Evolutionary conservation across 2,113 vertebrate genomes (phyloP), one percentile per base, ranked within the genome.

Genomic region (Cyphomyrus discorhynchus): DNA sequence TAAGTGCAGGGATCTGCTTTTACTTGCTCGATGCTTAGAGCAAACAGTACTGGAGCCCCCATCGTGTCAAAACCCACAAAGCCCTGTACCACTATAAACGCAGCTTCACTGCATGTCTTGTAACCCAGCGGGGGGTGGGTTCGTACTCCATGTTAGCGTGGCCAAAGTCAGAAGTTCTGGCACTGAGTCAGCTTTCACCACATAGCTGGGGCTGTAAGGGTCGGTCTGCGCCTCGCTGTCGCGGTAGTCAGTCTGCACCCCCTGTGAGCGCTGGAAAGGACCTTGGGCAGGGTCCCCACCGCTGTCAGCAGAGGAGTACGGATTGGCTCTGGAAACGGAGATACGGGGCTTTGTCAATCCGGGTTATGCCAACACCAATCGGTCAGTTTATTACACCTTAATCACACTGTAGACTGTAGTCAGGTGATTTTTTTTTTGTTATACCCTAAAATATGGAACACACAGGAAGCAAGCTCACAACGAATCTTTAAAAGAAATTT

Each of bases 151-250:
- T 19, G 95, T 97, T 66, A 99, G 96, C 19, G 94, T 91, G 66
- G 97, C 97, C 92, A 99, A 94, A 0, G 95, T 95, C 91, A 99
- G 94, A 88, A 99, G 96, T 90, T 99, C 98, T 82, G 97, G 96
- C 52, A 96, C 92, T 3, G 96, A 96, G 45, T 96, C 95, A 7
- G 95, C 92, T 19, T 52, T 93, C 6, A 97, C 90, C 24, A 96
- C 56, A n/a, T 97, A 98, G 49, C 97, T 96, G 3, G 98, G 97
- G 89, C 96, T 96, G 92, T 97, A 99, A 0, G 98, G 98, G 86
- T 99, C 97, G 0, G 98, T 99, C 92, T 99, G 98, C 8, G 96
- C 92, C 92, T 99, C 98, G 6, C 96, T 96, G 91, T 99, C 98
- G 83, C 98, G 96, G 93, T 97, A 99, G 92, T 98, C 98, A 0